These are phyloP conservation scores for Tragulus kanchil DNA, from an alignment of 2,113 vertebrate genomes.

Conservation along the genomic window DNA sequence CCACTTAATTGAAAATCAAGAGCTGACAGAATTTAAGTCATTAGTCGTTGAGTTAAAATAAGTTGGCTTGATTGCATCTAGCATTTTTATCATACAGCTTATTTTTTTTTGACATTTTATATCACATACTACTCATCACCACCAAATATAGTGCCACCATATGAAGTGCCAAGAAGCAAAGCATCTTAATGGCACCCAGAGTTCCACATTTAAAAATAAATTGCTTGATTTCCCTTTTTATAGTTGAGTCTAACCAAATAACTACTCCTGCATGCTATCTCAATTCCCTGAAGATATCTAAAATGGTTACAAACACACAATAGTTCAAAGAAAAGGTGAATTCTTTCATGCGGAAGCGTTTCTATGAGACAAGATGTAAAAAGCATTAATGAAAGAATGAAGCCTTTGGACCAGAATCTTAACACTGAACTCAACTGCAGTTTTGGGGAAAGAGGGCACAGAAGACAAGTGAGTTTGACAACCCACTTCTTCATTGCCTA, in stretches of 20 bases:
- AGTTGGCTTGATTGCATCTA: slow-evolving; percentile 79
- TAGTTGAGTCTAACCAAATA: slow-evolving; percentile 43
- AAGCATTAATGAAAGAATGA: neutral
- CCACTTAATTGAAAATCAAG: neutral
- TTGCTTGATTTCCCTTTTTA: slow-evolving; percentile 48
- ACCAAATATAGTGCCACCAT: slow-evolving; percentile 63
- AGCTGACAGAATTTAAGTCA: slow-evolving; percentile 74
- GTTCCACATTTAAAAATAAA: slow-evolving; percentile 67
- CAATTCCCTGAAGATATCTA: slow-evolving; percentile 7
- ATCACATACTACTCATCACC: slow-evolving; percentile 31
- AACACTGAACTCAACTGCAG: neutral
- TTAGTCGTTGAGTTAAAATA: slow-evolving; percentile 79
- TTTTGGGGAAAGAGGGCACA: neutral
- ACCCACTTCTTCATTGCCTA: neutral
- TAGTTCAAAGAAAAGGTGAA: neutral
- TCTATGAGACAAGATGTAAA: neutral
- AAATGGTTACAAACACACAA: neutral
- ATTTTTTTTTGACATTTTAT: slow-evolving; percentile 51
- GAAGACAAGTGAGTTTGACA: neutral
- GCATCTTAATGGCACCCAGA: slow-evolving; percentile 11
- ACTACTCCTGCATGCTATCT: neutral
- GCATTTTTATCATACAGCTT: slow-evolving; percentile 71
- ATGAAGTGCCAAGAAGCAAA: slow-evolving; percentile 28
- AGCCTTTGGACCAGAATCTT: neutral
- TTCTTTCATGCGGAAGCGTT: neutral